phyloP scores from a whole-genome alignment of 2,888 invertebrate genomes.

The Caenorhabditis japonica region DNA sequence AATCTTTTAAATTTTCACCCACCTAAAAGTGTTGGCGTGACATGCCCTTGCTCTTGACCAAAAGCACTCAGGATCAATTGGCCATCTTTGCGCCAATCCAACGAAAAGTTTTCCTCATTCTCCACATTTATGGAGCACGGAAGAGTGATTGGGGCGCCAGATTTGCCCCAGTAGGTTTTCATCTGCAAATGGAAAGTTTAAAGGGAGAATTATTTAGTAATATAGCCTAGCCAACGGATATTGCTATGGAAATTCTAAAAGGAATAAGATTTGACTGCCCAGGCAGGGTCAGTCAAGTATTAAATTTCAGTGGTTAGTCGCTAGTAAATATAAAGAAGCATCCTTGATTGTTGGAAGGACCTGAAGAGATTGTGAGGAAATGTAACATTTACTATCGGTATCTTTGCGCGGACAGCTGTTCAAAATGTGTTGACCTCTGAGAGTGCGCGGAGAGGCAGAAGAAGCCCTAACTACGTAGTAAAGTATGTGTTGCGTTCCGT shows the following conservation, averaged over 20 bases:
- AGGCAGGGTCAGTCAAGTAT: too few relatives aligned
- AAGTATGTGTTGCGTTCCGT: slow-evolving; percentile 57
- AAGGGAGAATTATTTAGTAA: too few relatives aligned
- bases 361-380: too few relatives aligned
- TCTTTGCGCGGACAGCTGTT: slow-evolving; percentile 47
- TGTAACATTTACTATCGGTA: slow-evolving; percentile 3
- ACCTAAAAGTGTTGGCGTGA: slow-evolving; percentile 67
- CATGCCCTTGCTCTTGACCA: slow-evolving; percentile 63
- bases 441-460: slow-evolving; percentile 56
- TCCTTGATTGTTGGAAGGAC: too few relatives aligned
- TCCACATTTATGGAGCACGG: slow-evolving; percentile 56
- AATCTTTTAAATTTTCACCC: background rate
- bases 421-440: slow-evolving; percentile 49
- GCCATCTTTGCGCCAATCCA: slow-evolving; percentile 70
- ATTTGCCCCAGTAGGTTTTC: slow-evolving; percentile 66
- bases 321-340: too few relatives aligned
- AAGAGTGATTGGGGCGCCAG: slow-evolving; percentile 60
- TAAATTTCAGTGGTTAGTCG: too few relatives aligned
- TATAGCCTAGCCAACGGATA: too few relatives aligned
- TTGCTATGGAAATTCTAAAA: background rate
- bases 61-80: slow-evolving; percentile 67
- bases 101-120: slow-evolving; percentile 55
- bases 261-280: slow-evolving; percentile 4
- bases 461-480: slow-evolving; percentile 54
- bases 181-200: slow-evolving; percentile 41